Percentiles rank a stretch among this genome's conserved stretches.
Evolutionary conservation across 2,888 invertebrate species (phyloP).

Genomic region (Laothoe populi): DNA sequence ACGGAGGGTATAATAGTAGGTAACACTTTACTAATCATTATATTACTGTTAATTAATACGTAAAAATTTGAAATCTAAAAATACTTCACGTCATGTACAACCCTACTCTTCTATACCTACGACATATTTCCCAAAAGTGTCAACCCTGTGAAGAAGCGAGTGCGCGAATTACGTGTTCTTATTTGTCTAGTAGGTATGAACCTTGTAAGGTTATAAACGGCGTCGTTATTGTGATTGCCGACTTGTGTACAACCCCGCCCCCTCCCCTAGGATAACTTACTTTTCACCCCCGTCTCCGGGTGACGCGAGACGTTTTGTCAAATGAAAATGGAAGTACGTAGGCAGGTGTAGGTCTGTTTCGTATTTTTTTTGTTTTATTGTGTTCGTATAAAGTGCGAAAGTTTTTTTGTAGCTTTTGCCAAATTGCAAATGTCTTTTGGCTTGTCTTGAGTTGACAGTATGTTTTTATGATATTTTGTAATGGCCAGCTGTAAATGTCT

Average conservation of each 20-base stretch:
- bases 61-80: too few species aligned
- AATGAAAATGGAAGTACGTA: not conserved
- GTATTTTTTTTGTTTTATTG: conserved; percentile 3
- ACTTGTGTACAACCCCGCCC: conserved; percentile 32
- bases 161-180: conserved; percentile 24
- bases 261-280: conserved; percentile 14
- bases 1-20: too few species aligned
- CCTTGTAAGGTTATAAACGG: conserved; percentile 35
- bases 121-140: not conserved
- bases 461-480: not conserved
- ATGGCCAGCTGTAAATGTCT: not conserved
- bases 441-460: too few species aligned
- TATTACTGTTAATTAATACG: too few species aligned
- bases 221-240: conserved; percentile 37
- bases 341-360: not conserved
- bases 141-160: not conserved
- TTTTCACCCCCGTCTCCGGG: conserved; percentile 19
- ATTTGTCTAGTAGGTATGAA: conserved; percentile 29
- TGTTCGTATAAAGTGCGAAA: not conserved
- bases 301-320: conserved; percentile 21
- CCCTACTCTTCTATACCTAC: not conserved
- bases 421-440: not conserved
- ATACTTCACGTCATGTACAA: too few species aligned
- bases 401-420: not conserved
- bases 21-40: too few species aligned